Base-by-base conservation (phyloP, 2,888 invertebrate species). In the Cataglyphis cursor region DNA sequence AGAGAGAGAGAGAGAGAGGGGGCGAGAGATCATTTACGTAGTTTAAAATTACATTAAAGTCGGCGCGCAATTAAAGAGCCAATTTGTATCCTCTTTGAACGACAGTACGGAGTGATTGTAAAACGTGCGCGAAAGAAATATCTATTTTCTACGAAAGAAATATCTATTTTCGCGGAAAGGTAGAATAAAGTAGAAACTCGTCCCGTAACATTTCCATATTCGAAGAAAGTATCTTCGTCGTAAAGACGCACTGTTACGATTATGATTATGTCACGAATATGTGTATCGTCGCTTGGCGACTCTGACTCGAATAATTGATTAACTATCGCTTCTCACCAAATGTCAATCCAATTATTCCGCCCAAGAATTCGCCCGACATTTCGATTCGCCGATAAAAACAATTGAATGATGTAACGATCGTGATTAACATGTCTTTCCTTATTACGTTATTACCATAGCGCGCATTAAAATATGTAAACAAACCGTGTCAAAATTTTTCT, bases 41-140 rank as follows among this genome's bases (percentile, higher is more conserved):
- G 75, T 75, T 75, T 31, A 18, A 18, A 78, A 70, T 57, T 59
- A 68, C 57, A 44, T 78, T 68, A 78, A 78, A 70, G 44, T 78
- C 44, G 59, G 44, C 44, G 31, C 12, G 35, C 24, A 48, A 59
- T 78, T 70, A 78, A 70, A 59, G 21, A 35, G 21, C 21, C 70
- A 78, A 68, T 68, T 78, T 41, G n/a, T 15, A 8, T 1, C 21
- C 65, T 21, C 51, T 65, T 75, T 65, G 44, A 76, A 51, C 12
- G 15, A 28, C 28, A 48, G n/a, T 48, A 3, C 9, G 31, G 31
- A 31, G 8, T 48, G 18, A 18, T 70, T 38, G 41, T 24, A 9
- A 9, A n/a, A 31, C 18, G 15, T 15, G n/a, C 2, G 18, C 28
- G 28, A 2, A 18, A 6, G 24, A 66, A 3, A 57, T 35, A n/a